Evolutionary conservation across 2,113 vertebrate species (phyloP).

Genomic region (Leptobrachium ailaonicum): DNA sequence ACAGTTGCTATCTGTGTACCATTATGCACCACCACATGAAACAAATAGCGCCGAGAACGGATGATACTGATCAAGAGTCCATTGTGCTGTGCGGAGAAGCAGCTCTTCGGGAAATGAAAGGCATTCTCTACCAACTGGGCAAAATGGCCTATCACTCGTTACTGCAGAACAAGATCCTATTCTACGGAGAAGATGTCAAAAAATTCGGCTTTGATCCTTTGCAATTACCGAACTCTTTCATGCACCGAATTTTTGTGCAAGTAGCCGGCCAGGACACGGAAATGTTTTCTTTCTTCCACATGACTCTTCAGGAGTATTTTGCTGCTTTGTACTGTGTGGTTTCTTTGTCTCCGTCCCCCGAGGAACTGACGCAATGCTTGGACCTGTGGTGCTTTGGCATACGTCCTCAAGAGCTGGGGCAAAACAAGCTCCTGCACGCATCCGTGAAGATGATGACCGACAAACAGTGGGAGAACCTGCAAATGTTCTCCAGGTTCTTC

Average conservation of each 20-base stretch:
- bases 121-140: slow-evolving; percentile 57
- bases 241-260: slow-evolving; percentile 59
- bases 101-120: slow-evolving; percentile 54
- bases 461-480: slow-evolving; percentile 56
- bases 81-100: slow-evolving; percentile 51
- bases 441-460: slow-evolving; percentile 43
- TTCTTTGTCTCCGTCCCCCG: slow-evolving; percentile 44
- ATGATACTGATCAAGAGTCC: slow-evolving; percentile 9
- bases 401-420: slow-evolving; percentile 22
- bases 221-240: slow-evolving; percentile 59
- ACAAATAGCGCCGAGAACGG: background rate
- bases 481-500: slow-evolving; percentile 70
- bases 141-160: slow-evolving; percentile 63
- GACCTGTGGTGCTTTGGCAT: slow-evolving; percentile 64
- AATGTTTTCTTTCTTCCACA: slow-evolving; percentile 68
- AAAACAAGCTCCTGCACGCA: slow-evolving; percentile 38
- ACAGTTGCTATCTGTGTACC: slow-evolving; percentile 63
- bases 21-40: slow-evolving; percentile 58
- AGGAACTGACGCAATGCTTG: slow-evolving; percentile 57
- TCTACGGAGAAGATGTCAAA: slow-evolving; percentile 54
- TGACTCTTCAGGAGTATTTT: slow-evolving; percentile 67
- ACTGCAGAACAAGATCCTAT: slow-evolving; percentile 61
- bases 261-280: slow-evolving; percentile 56
- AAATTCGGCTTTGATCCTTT: slow-evolving; percentile 53
- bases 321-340: slow-evolving; percentile 61